These are phyloP conservation scores for Chymomyza procnemis DNA, from an alignment of 2,888 invertebrate species.

Conservation along the genomic window DNA sequence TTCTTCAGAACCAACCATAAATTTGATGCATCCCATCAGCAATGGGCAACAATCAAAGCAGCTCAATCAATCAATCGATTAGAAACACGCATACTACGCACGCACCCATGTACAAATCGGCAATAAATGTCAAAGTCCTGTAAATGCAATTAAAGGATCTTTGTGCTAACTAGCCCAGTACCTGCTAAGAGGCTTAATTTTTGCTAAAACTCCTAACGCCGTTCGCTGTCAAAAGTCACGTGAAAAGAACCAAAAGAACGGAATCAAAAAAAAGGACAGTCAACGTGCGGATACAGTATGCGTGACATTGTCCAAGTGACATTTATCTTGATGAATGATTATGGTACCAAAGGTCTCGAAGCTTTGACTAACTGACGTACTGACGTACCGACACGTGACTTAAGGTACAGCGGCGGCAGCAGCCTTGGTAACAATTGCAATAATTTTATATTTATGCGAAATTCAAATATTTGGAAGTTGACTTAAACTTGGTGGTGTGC, in stretches of 20 bases:
- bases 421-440: conserved; percentile 32
- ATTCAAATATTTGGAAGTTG: not conserved
- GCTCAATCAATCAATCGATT: conserved; percentile 57
- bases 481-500: not conserved
- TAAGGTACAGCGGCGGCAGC: conserved; percentile 4
- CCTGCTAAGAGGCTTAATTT: conserved; percentile 69
- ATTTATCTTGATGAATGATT: conserved; percentile 72
- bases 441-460: conserved; percentile 27
- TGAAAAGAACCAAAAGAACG: conserved; percentile 41
- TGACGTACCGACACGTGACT: conserved; percentile 70
- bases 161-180: conserved; percentile 33
- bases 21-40: not conserved
- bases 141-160: conserved; percentile 63
- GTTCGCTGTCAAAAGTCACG: conserved; percentile 64
- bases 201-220: conserved; percentile 26
- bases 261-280: not conserved
- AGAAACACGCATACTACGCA: conserved; percentile 17
- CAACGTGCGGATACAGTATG: conserved; percentile 16
- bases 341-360: conserved; percentile 23
- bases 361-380: conserved; percentile 36
- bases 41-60: conserved; percentile 34
- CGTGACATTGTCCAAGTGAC: conserved; percentile 59
- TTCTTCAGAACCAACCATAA: no score
- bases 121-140: conserved; percentile 59
- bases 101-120: conserved; percentile 9